Evolutionary conservation across 2,797 vertebrate species (phyloP), one percentile per base, ranked within the genome.

Genomic region (Leuciscus waleckii): DNA sequence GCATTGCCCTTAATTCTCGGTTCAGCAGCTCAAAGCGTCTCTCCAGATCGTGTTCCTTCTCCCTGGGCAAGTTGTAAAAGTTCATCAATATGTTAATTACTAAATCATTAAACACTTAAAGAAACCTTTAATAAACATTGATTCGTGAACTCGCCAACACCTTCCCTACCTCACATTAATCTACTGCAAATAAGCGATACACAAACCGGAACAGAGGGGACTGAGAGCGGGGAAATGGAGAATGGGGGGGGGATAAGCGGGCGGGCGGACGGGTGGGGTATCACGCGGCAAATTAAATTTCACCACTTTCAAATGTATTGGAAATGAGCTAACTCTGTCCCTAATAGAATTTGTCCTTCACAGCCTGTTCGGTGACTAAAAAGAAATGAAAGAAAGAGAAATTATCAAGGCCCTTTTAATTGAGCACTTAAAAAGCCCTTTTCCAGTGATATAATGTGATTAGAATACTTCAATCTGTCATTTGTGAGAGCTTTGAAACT

Each of bases 51-150:
- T 99, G 98, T 93, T 99, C 98, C 92, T 99, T 99, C 96, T 99
- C 98, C 97, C 98, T 99, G 96, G 91, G 94, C 96, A 96, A 96
- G 96, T 96, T 95, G 93, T 90, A 95, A 97, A 97, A 98, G 97
- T 97, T 98, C 97, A 98, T 99, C 98, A 98, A 99, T 99, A 99
- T 98, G 97, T 96, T 99, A 99, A 99, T 99, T 95, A 97, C 96
- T 96, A 97, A 99, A 99, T 99, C 98, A 99, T 99, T 99, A 99
- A 97, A 96, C 96, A 95, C 97, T 98, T 97, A 96, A 97, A 97
- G 96, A 96, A 97, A 96, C 95, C 97, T 96, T 96, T 97, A 98
- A 97, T 95, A 97, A 96, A 95, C 95, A 99, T 98, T 90, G 98
- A 99, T 99, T 97, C 94, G 84, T 94, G 93, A 90, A 96, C 95